Conservation (phyloP, 2,113 vertebrate species). For the Dromiciops gliroides region DNA sequence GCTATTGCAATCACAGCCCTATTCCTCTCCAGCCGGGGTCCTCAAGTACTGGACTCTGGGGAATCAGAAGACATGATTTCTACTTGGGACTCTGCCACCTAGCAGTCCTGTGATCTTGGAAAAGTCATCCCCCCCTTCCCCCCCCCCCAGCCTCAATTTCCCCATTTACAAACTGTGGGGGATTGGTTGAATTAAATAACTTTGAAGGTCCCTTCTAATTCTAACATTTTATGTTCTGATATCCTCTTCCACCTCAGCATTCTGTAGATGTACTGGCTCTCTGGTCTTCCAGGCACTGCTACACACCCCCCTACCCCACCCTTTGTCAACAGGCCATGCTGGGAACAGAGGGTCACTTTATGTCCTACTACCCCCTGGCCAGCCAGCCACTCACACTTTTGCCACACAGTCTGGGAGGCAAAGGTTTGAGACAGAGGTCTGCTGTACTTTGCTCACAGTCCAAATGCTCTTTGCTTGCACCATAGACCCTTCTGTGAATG, state of each 20-base stretch:
- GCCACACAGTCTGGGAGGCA: not conserved
- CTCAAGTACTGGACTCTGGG: not conserved
- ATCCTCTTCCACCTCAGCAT: not conserved
- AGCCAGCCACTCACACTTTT: not conserved
- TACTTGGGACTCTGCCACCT: not conserved
- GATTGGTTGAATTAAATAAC: not conserved
- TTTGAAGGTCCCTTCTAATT: not conserved
- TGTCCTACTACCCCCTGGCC: not conserved
- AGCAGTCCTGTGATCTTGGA: not conserved
- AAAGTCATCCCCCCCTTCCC: not conserved
- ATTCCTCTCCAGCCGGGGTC: not conserved
- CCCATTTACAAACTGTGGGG: not conserved
- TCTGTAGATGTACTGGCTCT: not conserved
- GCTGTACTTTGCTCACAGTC: not conserved
- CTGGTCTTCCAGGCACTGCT: not conserved
- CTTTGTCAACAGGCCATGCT: not conserved
- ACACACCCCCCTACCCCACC: not conserved
- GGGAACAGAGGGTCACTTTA: not conserved
- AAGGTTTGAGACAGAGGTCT: slow-evolving; percentile 2
- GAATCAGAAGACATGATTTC: not conserved
- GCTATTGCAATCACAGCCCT: not conserved
- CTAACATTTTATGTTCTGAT: not conserved
- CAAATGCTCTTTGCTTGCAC: not conserved
- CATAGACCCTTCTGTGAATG: not conserved
- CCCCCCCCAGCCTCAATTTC: not conserved